A percentile compares a stretch with the other conserved stretches of the same genome.
phyloP scores from a whole-genome alignment of 2,797 vertebrate genomes.

The Petrocephalus sullivani region DNA sequence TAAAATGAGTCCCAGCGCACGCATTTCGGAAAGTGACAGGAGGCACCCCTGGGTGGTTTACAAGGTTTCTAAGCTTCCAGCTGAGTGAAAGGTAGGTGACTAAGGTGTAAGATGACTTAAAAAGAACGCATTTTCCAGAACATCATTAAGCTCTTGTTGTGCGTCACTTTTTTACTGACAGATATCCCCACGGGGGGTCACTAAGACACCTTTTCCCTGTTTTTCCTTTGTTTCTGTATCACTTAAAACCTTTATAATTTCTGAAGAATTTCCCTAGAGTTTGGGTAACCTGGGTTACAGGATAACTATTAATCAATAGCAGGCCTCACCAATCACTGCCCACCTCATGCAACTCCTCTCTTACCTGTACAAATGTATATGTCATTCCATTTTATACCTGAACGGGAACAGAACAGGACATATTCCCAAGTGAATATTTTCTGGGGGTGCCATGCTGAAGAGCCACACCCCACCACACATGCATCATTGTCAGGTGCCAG shows the following conservation, averaged over 20 bases:
- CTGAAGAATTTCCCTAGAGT: background rate
- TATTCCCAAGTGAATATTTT: background rate
- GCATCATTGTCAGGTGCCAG: background rate
- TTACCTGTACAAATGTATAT: background rate
- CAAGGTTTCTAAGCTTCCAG: background rate
- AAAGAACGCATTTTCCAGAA: background rate
- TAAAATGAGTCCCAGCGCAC: background rate
- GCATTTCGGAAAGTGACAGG: background rate
- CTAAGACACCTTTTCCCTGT: background rate
- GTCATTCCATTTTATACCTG: no score
- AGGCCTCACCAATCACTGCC: background rate
- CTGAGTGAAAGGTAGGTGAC: background rate
- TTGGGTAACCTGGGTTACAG: background rate
- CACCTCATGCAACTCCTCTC: background rate
- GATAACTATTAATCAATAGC: background rate
- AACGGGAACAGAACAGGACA: background rate
- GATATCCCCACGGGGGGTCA: background rate
- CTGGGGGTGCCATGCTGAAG: background rate
- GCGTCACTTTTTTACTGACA: background rate
- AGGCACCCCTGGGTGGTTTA: background rate
- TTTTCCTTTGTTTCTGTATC: background rate
- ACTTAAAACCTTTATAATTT: background rate
- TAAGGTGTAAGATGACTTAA: background rate
- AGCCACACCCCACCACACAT: background rate
- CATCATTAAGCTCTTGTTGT: background rate